A percentile compares a stretch with the other conserved stretches of the same genome.
phyloP scores from a whole-genome alignment of 2,888 invertebrate genomes.

The Tinea semifulvella region DNA sequence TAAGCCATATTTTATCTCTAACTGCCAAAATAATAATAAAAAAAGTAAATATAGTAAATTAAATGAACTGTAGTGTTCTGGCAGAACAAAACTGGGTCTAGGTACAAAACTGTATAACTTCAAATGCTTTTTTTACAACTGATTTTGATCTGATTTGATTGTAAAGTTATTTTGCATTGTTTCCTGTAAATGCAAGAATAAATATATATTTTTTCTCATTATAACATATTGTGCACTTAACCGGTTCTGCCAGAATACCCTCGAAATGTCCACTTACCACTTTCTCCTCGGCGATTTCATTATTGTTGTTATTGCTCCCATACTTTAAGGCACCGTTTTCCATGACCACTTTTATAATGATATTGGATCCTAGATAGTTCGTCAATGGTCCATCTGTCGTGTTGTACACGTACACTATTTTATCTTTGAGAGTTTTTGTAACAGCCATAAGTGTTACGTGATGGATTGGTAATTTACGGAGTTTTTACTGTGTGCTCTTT shows the following conservation, averaged over 20 bases:
- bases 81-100: not conserved
- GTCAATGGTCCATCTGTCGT: constrained; percentile 6
- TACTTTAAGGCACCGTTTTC: constrained; percentile 69
- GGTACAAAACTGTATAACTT: not conserved
- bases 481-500: not conserved
- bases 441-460: constrained; percentile 11
- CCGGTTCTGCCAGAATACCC: no score
- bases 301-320: constrained; percentile 67
- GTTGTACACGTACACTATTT: constrained; percentile 1
- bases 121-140: not conserved
- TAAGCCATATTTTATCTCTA: no score
- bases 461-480: not conserved
- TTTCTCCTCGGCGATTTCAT: constrained; percentile 57
- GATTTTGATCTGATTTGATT: no score
- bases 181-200: no score
- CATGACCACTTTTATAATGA: constrained; percentile 33
- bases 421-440: constrained; percentile 7
- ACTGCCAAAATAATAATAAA: no score
- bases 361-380: constrained; percentile 5
- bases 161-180: no score
- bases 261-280: constrained; percentile 55
- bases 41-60: no score
- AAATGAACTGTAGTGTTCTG: no score
- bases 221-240: not conserved
- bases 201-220: no score